Percentiles rank a stretch among this genome's conserved stretches.
These are phyloP conservation scores for Hyperoodon ampullatus DNA, from an alignment of 2,113 vertebrate genomes.

Conservation along the genomic window DNA sequence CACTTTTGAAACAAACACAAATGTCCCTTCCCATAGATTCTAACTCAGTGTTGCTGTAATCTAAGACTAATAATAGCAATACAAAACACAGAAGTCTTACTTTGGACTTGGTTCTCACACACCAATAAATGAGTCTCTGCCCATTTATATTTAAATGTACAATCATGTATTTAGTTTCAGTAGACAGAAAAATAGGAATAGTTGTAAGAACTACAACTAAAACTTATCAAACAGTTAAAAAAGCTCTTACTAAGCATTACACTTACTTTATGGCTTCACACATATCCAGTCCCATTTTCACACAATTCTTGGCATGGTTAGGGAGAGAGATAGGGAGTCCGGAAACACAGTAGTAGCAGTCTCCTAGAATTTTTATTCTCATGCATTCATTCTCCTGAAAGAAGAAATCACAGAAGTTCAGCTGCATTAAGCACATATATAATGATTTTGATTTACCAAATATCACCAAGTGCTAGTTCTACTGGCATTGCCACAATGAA, in stretches of 20 bases:
- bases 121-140: neutral
- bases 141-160: neutral
- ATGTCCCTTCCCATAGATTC: neutral
- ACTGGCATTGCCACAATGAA: neutral
- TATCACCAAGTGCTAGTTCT: neutral
- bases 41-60: neutral
- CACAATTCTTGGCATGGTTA: conserved; percentile 98
- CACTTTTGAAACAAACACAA: neutral
- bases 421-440: neutral
- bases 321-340: conserved; percentile 96
- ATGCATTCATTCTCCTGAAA: conserved; percentile 98
- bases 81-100: neutral
- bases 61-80: neutral
- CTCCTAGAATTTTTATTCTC: conserved; percentile 98
- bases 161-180: neutral
- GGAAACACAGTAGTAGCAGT: conserved; percentile 99
- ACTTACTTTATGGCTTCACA: conserved; percentile 99
- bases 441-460: neutral
- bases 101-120: neutral
- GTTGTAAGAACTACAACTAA: neutral
- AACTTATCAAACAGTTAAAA: neutral
- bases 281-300: conserved; percentile 99
- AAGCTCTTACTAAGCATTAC: too few relatives aligned
- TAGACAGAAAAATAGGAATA: neutral
- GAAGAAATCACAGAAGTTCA: conserved; percentile 45